Conservation (phyloP, 2,888 invertebrate genomes). For the Clanis bilineata region DNA sequence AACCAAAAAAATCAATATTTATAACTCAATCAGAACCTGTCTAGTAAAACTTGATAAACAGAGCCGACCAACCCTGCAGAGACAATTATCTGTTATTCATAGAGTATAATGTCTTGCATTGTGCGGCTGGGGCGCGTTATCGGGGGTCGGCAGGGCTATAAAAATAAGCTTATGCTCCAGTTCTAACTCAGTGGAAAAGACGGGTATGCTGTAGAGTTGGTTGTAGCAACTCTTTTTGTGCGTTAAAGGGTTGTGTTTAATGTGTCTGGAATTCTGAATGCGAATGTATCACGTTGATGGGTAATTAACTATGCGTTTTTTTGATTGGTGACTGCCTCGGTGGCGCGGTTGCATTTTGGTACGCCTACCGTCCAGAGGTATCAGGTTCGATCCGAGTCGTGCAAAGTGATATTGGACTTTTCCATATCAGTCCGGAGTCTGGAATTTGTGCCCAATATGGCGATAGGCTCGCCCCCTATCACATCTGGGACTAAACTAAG, state of each 20-base stretch:
- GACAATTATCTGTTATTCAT: constrained; percentile 74
- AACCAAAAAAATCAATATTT: constrained; percentile 2
- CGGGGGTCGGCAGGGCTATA: constrained; percentile 73
- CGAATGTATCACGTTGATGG: too few relatives aligned
- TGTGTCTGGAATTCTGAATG: too few relatives aligned
- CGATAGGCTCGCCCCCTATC: too few relatives aligned
- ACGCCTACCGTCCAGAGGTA: too few relatives aligned
- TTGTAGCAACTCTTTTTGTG: constrained; percentile 33
- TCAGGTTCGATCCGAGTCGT: too few relatives aligned
- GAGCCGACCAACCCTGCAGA: constrained; percentile 27
- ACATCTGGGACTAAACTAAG: too few relatives aligned
- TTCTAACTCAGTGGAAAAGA: constrained; percentile 63
- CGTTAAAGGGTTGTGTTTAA: not conserved
- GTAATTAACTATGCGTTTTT: too few relatives aligned
- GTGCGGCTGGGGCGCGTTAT: constrained; percentile 67
- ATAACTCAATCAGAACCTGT: not conserved
- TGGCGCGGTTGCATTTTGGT: too few relatives aligned
- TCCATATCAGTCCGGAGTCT: too few relatives aligned
- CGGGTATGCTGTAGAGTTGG: constrained; percentile 44
- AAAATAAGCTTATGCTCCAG: constrained; percentile 79
- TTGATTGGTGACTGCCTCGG: too few relatives aligned
- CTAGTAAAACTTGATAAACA: not conserved
- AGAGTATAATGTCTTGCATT: constrained; percentile 73
- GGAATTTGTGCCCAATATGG: too few relatives aligned
- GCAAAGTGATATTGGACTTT: too few relatives aligned